Conservation (phyloP, 2,113 vertebrate species). For the Phrynosoma platyrhinos region DNA sequence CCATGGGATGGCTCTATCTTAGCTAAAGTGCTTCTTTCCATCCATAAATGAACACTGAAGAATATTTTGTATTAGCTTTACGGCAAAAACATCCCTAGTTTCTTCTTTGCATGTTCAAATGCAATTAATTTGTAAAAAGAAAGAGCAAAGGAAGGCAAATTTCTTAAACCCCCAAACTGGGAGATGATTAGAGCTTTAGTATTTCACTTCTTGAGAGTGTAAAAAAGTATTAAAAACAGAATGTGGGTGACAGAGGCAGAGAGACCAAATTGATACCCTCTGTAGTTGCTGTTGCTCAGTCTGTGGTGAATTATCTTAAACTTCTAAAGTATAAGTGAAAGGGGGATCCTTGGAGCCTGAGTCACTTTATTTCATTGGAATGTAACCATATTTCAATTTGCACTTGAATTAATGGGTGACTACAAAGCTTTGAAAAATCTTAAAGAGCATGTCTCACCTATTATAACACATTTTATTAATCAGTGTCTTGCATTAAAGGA, state of each 20-base stretch:
- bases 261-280: conserved; percentile 64
- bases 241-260: not conserved
- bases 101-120: conserved; percentile 49
- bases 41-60: not conserved
- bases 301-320: conserved; percentile 59
- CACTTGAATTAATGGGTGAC: conserved; percentile 59
- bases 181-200: conserved; percentile 34
- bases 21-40: not conserved
- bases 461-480: conserved; percentile 70
- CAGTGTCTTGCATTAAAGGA: conserved; percentile 58
- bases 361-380: conserved; percentile 61
- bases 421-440: conserved; percentile 64
- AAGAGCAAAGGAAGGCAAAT: conserved; percentile 46
- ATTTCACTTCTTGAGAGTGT: conserved; percentile 49
- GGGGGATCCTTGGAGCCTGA: conserved; percentile 67
- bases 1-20: not conserved
- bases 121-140: conserved; percentile 61
- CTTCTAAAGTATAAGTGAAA: conserved; percentile 53
- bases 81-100: not conserved
- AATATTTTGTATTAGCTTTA: not conserved
- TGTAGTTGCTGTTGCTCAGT: conserved; percentile 61
- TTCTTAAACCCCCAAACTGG: conserved; percentile 54
- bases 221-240: conserved; percentile 34
- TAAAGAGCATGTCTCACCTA: conserved; percentile 62
- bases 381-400: conserved; percentile 65